Base-by-base conservation (phyloP, 2,888 invertebrate genomes). In the Andrena praecox region DNA sequence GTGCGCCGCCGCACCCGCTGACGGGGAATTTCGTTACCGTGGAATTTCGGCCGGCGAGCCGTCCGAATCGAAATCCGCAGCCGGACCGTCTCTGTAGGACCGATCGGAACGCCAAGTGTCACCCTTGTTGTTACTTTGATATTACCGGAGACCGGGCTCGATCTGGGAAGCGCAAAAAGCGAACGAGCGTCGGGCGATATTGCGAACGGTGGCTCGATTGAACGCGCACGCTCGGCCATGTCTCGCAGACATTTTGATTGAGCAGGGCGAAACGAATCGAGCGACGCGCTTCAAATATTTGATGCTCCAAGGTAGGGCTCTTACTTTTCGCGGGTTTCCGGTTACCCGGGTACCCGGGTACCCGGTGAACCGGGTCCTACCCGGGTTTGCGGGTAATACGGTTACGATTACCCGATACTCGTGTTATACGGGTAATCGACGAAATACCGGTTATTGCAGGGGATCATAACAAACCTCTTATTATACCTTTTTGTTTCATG, bases 1-100 rank as follows among this genome's bases (percentile, higher is more conserved):
- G 91, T 92, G 90, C 91, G 92, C 90, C 91, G 89, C 87, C 90
- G 84, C 86, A 75, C 77, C 20, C 20, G 74, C 77, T 77, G 81
- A 85, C 80, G 74, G 54, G 79, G 81, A 88, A 88, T 87, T 86
- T 87, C 86, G 85, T 87, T 87, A 84, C 80, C 82, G 78, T 80
- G 85, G 80, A 85, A 86, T 87, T 87, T 86, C 83, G 86, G 81
- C 82, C 72, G 73, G 76, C 86, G 62, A 59, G 78, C 68, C 76
- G 66, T 63, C 74, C 52, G 54, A 82, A 77, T 86, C 79, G 82
- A 82, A 85, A 84, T 76, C 67, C 84, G 42, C 76, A 42, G 56
- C 60, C 52, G 20, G 81, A 84, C 79, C 81, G 78, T 68, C 77
- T 60, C 69, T 77, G 60, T 76, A 16, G 66, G 77, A 66, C 63